Base-by-base conservation (phyloP, 2,888 invertebrate genomes). In the Meiosimyza platycephala region DNA sequence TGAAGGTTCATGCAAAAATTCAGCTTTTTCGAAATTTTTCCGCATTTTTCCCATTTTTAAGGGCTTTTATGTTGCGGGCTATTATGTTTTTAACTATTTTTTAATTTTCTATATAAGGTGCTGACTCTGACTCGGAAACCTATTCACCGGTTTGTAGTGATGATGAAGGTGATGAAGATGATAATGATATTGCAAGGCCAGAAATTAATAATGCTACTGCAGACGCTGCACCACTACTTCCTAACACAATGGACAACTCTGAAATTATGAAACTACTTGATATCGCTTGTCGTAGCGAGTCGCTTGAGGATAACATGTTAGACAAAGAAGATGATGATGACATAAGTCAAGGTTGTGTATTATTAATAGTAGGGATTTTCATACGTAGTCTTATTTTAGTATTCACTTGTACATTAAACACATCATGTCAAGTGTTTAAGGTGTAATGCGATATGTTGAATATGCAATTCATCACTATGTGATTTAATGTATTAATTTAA, bases 91-190 rank as follows among this genome's bases (percentile, higher is more conserved):
- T 11, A 15, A 33, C 15, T 40, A 28, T 28, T 28, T 9, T 6
- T 12, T 15, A 1, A 28, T 11, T 13, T 15, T 7, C 47, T 7
- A 6, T 70, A 47, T 9, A 65, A 71, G 65, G 59, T 13, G 65
- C 59, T 3, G 33, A 40, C 11, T 66, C 76, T 12, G 78, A 79
- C 62, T 77, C 78, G 16, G 87, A 87, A 64, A 83, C 84, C 13
- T 88, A 88, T 77, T 88, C 88, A 9, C 88, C 88, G 1, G 86
- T 88, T 13, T 88, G 88, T 74, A 88, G 87, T 68, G 88, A 87
- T 63, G 86, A 87, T 51, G 87, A 86, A 65, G 86, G 80, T 54
- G 83, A 85, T 57, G 85, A 83, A 16, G 82, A 82, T 7, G 83
- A 85, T 12, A 82, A 80, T 16, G 78, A 80, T 9, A 55, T 13